phyloP scores from a whole-genome alignment of 2,113 vertebrate species.

The Mustela nigripes region DNA sequence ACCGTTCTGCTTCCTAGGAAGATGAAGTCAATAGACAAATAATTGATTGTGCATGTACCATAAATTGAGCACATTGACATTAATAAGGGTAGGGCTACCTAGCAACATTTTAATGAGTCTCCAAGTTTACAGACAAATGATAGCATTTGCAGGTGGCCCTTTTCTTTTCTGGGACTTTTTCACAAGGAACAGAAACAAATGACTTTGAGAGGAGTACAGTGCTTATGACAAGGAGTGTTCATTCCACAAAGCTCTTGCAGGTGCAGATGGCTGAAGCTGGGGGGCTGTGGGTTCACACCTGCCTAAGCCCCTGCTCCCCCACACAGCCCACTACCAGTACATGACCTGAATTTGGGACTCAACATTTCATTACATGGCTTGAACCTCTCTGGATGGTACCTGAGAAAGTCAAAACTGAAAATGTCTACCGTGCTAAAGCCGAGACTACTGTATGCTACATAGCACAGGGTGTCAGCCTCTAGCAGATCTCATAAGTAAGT shows the following conservation, averaged over 20 bases:
- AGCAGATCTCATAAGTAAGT: rapidly evolving
- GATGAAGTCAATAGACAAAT: neutral
- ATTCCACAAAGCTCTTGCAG: neutral
- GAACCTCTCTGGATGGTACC: neutral
- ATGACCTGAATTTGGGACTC: neutral
- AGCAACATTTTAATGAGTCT: neutral
- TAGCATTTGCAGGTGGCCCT: neutral
- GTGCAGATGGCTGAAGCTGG: neutral
- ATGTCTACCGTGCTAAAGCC: neutral
- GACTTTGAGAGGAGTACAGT: neutral
- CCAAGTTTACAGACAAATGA: neutral
- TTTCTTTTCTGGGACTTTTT: neutral
- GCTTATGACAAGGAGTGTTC: neutral
- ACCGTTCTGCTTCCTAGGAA: neutral
- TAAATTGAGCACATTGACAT: neutral
- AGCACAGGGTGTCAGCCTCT: no score
- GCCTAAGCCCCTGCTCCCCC: no score
- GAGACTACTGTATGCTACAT: neutral
- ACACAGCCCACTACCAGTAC: neutral
- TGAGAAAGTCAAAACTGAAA: neutral
- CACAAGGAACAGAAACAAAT: neutral
- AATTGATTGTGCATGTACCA: neutral
- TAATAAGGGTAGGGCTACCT: neutral
- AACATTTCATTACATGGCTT: neutral
- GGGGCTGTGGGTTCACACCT: neutral